Evolutionary conservation across 2,113 vertebrate species (phyloP).

Genomic region (Piprites chloris): DNA sequence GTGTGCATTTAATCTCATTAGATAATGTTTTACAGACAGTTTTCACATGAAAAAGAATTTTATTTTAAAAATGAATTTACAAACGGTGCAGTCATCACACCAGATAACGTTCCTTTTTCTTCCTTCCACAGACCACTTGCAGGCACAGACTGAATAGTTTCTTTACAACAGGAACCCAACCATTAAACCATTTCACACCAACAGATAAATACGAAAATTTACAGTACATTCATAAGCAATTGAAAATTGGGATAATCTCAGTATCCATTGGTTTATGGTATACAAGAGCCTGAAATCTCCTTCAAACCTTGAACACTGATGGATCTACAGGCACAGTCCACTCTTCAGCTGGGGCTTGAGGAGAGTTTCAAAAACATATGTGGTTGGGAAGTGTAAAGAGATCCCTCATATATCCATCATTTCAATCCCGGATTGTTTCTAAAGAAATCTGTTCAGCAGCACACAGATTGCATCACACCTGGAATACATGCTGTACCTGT

Average conservation of each 20-base stretch:
- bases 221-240: not conserved
- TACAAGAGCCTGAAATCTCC: not conserved
- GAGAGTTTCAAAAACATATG: not conserved
- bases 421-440: not conserved
- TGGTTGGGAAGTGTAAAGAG: not conserved
- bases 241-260: not conserved
- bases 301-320: not conserved
- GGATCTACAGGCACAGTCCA: not conserved
- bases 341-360: not conserved
- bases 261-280: not conserved
- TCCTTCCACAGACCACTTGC: not conserved
- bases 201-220: not conserved
- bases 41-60: not conserved
- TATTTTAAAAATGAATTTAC: not conserved
- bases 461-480: not conserved
- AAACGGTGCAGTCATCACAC: not conserved
- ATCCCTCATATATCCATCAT: fast-evolving
- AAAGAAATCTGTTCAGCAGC: not conserved
- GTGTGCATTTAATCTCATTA: not conserved
- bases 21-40: not conserved
- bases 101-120: not conserved
- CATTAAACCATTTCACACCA: not conserved
- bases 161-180: not conserved
- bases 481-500: fast-evolving
- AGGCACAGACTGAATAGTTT: not conserved